Conservation (phyloP, 2,888 invertebrate genomes). For the Chloroclystis v-ata region DNA sequence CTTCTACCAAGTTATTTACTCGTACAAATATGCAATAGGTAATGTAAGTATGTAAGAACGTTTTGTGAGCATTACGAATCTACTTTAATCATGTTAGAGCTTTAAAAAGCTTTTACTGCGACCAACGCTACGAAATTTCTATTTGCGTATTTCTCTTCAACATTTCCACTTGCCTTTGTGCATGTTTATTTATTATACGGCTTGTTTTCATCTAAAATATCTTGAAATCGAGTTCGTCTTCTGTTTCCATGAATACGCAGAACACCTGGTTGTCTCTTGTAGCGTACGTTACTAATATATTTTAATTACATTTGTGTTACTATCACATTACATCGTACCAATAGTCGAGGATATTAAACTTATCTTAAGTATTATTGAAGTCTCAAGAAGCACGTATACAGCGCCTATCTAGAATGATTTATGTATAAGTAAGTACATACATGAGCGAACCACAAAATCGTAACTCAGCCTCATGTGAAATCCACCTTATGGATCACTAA, state of each 20-base stretch:
- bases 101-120: not conserved
- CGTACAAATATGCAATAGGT: not conserved
- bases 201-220: conserved; percentile 3
- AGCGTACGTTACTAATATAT: too few relatives aligned
- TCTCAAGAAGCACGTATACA: too few relatives aligned
- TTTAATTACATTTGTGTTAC: too few relatives aligned
- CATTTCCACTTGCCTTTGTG: conserved; percentile 3
- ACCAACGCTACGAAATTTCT: conserved; percentile 2
- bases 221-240: not conserved
- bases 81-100: not conserved
- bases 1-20: too few relatives aligned
- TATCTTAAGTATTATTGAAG: too few relatives aligned
- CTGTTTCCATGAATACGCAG: conserved; percentile 4
- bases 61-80: too few relatives aligned
- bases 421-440: too few relatives aligned
- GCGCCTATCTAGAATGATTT: too few relatives aligned
- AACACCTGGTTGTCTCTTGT: not conserved
- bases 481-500: conserved; percentile 39
- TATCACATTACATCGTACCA: too few relatives aligned
- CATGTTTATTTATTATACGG: conserved; percentile 3
- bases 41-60: too few relatives aligned
- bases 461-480: conserved; percentile 28
- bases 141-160: conserved; percentile 4
- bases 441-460: not conserved
- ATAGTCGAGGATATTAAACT: too few relatives aligned